A percentile compares a stretch with the other conserved stretches of the same genome.
Evolutionary conservation across 2,797 vertebrate species (phyloP).

Genomic region (Ctenopoma multispine): DNA sequence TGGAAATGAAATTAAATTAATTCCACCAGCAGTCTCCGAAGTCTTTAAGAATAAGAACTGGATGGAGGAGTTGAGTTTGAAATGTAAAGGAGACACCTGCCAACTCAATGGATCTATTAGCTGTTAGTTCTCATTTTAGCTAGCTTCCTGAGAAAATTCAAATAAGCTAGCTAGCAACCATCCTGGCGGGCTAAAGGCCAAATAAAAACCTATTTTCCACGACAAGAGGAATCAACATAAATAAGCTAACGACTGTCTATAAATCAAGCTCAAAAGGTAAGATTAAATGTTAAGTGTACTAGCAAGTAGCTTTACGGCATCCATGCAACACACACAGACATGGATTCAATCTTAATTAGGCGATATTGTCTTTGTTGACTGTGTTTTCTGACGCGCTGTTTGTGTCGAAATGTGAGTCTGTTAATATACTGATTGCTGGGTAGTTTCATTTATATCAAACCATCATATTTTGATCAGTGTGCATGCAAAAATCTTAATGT

Average conservation of each 20-base stretch:
- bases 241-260: too few species aligned
- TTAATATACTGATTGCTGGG: too few species aligned
- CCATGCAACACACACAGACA: too few species aligned
- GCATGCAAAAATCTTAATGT: too few species aligned
- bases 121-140: not conserved
- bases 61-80: not conserved
- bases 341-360: not conserved
- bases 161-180: slow-evolving; percentile 1
- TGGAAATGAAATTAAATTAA: not conserved
- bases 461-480: too few species aligned
- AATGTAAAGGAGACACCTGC: not conserved
- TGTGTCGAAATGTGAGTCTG: too few species aligned
- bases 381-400: too few species aligned
- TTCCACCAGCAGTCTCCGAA: not conserved
- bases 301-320: too few species aligned
- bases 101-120: not conserved
- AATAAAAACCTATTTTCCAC: not conserved
- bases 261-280: slow-evolving; percentile 11
- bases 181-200: not conserved
- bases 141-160: not conserved
- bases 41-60: not conserved
- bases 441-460: too few species aligned
- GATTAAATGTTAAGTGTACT: not conserved
- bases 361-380: too few species aligned
- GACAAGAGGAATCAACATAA: not conserved